Conservation (phyloP, 2,113 vertebrate species). For the Turdus rufiventris region DNA sequence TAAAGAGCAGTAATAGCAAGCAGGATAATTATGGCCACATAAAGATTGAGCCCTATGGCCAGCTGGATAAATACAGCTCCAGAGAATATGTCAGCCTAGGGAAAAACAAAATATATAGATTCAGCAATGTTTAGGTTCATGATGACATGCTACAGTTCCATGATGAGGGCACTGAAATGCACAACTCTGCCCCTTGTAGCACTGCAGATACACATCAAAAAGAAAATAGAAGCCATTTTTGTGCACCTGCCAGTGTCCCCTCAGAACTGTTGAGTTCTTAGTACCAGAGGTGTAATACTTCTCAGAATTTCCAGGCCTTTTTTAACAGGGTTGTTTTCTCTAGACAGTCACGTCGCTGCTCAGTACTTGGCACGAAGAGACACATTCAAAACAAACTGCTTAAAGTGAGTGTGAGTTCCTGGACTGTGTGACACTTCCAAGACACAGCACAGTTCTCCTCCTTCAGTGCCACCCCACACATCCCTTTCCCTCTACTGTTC, state of each 20-base stretch:
- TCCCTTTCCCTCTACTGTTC: neutral
- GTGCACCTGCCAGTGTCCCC: neutral
- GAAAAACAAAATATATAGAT: neutral
- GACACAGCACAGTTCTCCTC: neutral
- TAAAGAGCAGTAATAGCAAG: constrained; percentile 86
- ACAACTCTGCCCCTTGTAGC: neutral
- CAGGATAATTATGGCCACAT: constrained; percentile 86
- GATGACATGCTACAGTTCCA: neutral
- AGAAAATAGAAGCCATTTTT: neutral
- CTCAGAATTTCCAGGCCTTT: neutral
- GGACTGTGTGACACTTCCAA: neutral
- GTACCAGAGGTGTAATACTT: neutral
- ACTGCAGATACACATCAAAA: neutral
- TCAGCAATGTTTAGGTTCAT: neutral
- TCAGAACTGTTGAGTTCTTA: neutral
- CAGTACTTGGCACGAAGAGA: neutral
- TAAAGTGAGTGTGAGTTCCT: neutral
- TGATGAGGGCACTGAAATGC: neutral
- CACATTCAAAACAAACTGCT: neutral
- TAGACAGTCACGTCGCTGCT: neutral
- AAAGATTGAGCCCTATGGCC: constrained; percentile 88
- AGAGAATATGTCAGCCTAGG: constrained; percentile 92
- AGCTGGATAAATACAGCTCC: constrained; percentile 92
- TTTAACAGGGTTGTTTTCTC: neutral
- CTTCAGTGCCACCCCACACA: neutral